Base-by-base conservation (phyloP, 2,888 invertebrate genomes). In the Allophyes oxyacanthae region DNA sequence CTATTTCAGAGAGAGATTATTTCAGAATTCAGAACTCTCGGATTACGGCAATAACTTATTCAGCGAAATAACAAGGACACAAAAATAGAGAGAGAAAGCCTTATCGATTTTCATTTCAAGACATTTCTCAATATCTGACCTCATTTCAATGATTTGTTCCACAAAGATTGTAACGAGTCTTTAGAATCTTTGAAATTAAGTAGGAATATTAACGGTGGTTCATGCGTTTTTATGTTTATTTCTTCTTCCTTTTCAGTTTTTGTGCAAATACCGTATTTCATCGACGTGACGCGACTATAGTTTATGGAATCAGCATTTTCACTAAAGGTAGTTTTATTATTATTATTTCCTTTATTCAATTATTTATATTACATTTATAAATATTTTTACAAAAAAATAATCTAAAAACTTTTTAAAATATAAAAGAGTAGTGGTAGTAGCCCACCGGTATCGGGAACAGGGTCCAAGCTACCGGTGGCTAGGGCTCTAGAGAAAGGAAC, bases 31-130 rank as follows among this genome's bases (percentile, higher is more conserved):
- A 2, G 1, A 8, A 30, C 11, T 9, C 33, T 30, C 46, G 15
- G 26, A 14, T 14, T 28, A 20, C 28, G 1, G 1, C 30, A 42
- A 36, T 58, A 59, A 56, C 43, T 63, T 67, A 51, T 63, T 53
- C 52, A 40, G 14, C 33, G 14, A n/a, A 51, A 55, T 38, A 64
- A 33, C 36, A 66, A 36, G 46, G 37, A 48, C 50, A 50, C 33
- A 48, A 70, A 42, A 70, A 42, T 58, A 71, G 46, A 25, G 13
- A 2, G 15, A 36, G 34, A 34, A 48, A 62, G 13, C 7, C 15
- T 38, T 56, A 71, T 69, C 48, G 69, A 69, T 58, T 71, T 53
- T 58, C 52, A 66, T 71, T 41, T n/a, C n/a, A 58, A 15, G 46
- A 52, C n/a, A 49, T 64, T 42, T 40, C 44, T 45, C 38, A 42